These are phyloP conservation scores for Nyctibius bracteatus DNA, from an alignment of 2,113 vertebrate genomes.

Conservation along the genomic window DNA sequence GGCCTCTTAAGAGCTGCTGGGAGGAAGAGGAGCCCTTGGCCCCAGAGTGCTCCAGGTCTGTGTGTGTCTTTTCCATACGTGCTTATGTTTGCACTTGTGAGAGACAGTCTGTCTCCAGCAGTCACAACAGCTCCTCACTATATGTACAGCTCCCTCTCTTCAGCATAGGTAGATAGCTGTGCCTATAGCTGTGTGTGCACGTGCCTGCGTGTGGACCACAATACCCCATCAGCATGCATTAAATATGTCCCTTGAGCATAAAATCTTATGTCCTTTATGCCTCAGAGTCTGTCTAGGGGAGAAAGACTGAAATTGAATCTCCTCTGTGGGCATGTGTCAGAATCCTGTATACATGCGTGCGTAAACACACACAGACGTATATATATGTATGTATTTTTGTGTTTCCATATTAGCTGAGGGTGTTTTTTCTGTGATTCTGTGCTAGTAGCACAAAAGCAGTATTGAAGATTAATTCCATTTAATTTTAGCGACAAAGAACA, in stretches of 20 bases:
- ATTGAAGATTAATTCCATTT: slow-evolving; percentile 3
- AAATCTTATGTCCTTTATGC: background rate
- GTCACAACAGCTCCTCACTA: background rate
- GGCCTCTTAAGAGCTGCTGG: background rate
- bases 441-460: background rate
- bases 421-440: background rate
- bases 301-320: background rate
- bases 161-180: background rate
- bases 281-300: background rate
- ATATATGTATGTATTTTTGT: background rate
- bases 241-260: background rate
- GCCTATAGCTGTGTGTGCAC: background rate
- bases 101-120: background rate
- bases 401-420: background rate
- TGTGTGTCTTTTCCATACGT: fast-evolving
- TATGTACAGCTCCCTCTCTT: background rate
- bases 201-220: background rate
- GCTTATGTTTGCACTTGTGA: background rate
- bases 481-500: slow-evolving; percentile 12
- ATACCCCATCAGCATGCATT: background rate
- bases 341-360: background rate
- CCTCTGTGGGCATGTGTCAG: background rate
- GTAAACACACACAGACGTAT: background rate
- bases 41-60: background rate
- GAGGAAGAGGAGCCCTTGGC: background rate